Percentiles rank a stretch among this genome's conserved stretches.
Conservation (phyloP, 2,113 vertebrate genomes). For the Rhineura floridana region DNA sequence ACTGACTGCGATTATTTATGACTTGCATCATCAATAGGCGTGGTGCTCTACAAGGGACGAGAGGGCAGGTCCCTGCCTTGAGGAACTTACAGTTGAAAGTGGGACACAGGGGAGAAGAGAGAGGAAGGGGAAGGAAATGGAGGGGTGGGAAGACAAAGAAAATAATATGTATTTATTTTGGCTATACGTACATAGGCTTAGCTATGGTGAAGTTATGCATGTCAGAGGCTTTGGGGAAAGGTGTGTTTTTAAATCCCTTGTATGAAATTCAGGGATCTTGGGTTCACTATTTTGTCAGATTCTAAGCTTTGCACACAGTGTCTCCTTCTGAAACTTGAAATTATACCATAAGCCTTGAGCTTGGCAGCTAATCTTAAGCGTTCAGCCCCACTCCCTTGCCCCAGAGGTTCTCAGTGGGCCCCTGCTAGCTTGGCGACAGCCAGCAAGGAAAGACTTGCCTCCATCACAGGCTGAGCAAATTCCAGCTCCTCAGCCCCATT, state of each 20-base stretch:
- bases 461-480: too few species aligned
- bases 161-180: not conserved
- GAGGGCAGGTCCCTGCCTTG: not conserved
- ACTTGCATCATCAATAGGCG: not conserved
- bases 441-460: too few species aligned
- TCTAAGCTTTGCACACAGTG: too few species aligned
- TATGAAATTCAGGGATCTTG: not conserved
- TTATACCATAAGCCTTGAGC: not conserved
- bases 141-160: not conserved
- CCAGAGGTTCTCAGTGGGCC: not conserved
- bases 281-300: not conserved
- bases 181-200: not conserved
- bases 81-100: not conserved
- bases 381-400: not conserved
- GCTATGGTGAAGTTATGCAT: not conserved
- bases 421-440: too few species aligned
- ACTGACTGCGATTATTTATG: not conserved
- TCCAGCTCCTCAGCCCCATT: not conserved
- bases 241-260: not conserved
- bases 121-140: not conserved
- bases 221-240: not conserved
- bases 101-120: not conserved
- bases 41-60: not conserved
- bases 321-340: too few species aligned
- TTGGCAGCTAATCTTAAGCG: not conserved